Evolutionary conservation across 2,113 vertebrate species (phyloP).

Genomic region (Rallus limicola): DNA sequence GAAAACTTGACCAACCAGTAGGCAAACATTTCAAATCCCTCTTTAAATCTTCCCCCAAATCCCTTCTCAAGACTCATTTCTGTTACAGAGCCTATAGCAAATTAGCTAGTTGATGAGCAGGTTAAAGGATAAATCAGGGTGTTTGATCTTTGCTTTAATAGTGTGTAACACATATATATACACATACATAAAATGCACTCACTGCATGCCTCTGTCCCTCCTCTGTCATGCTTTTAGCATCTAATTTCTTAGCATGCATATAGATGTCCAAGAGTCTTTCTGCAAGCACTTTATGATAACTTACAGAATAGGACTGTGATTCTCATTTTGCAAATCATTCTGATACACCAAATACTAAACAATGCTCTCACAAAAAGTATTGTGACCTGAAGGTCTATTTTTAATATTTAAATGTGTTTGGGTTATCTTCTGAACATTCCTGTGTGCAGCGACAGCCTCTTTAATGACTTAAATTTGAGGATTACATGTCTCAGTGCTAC

Average conservation of each 20-base stretch:
- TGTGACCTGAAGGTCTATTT: background rate
- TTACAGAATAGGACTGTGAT: background rate
- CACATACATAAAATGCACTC: background rate
- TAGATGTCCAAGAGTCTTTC: background rate
- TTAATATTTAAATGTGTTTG: background rate
- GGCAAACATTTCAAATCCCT: conserved; percentile 32
- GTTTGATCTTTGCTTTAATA: background rate
- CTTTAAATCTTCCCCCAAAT: conserved; percentile 53
- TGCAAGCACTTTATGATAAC: background rate
- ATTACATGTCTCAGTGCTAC: conserved; percentile 31
- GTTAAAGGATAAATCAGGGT: conserved; percentile 16
- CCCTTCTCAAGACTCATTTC: conserved; percentile 42
- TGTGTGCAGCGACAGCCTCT: background rate
- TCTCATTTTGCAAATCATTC: background rate
- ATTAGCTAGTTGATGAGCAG: conserved; percentile 4
- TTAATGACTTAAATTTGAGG: conserved; percentile 53
- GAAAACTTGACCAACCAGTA: conserved; percentile 29
- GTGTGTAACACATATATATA: background rate
- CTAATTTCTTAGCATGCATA: background rate
- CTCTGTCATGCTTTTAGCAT: background rate
- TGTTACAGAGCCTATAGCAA: background rate
- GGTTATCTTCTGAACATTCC: background rate
- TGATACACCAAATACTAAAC: background rate
- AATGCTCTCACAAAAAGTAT: background rate
- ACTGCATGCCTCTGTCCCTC: background rate